phyloP scores from a whole-genome alignment of 2,113 vertebrate genomes.

The Scatophagus argus region DNA sequence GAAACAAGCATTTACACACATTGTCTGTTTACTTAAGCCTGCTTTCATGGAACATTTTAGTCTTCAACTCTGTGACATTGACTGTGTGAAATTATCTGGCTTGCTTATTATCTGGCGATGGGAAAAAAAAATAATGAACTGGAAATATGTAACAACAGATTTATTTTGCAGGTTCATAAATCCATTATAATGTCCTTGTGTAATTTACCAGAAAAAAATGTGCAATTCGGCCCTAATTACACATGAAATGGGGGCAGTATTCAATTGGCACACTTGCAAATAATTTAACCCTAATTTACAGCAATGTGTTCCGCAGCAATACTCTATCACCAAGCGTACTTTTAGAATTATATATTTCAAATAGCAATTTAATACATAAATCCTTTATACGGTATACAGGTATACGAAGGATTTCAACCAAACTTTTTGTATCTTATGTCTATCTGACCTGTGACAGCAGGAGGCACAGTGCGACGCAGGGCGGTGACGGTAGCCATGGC shows the following conservation, averaged over 20 bases:
- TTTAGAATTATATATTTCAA: not conserved
- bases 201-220: not conserved
- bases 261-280: not conserved
- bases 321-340: not conserved
- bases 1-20: not conserved
- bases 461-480: conserved; percentile 95
- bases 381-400: not conserved
- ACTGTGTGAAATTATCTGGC: no score
- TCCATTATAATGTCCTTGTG: not conserved
- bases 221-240: no score
- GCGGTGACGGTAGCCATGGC: conserved; percentile 97
- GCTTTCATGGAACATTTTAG: not conserved
- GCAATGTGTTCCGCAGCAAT: no score
- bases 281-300: no score
- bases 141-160: not conserved
- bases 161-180: not conserved
- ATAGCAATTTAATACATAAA: not conserved
- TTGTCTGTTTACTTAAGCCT: not conserved
- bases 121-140: not conserved
- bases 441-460: conserved; percentile 90
- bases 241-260: no score
- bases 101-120: not conserved
- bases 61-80: not conserved
- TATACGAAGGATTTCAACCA: not conserved
- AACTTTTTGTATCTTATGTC: no score